Percentiles rank a stretch among this genome's conserved stretches.
Conservation (phyloP, 2,113 vertebrate genomes). For the Pionites leucogaster region DNA sequence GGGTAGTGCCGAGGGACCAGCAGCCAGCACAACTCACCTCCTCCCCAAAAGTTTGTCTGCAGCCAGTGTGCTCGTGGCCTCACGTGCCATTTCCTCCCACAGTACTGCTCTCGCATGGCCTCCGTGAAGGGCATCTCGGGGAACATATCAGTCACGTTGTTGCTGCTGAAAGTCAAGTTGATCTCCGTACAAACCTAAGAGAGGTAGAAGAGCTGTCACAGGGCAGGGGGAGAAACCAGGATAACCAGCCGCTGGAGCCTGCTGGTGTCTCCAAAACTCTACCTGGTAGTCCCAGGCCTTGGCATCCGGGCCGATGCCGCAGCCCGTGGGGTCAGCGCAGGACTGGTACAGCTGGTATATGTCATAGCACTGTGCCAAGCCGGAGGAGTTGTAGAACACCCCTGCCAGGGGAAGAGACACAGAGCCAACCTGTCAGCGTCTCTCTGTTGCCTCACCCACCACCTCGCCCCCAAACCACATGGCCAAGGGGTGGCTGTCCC, state of each 20-base stretch:
- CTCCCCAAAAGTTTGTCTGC: slow-evolving; percentile 82
- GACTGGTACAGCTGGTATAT: slow-evolving; percentile 80
- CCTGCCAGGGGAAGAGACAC: slow-evolving; percentile 63
- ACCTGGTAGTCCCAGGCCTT: slow-evolving; percentile 97
- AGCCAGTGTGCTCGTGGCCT: slow-evolving; percentile 82
- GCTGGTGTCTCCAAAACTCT: neutral
- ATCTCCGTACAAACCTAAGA: slow-evolving; percentile 91
- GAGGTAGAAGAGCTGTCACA: neutral
- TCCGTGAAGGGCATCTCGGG: slow-evolving; percentile 83
- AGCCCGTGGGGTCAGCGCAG: slow-evolving; percentile 92
- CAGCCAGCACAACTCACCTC: slow-evolving; percentile 67
- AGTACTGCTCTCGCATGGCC: slow-evolving; percentile 77
- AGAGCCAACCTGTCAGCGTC: neutral
- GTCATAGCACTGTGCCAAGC: slow-evolving; percentile 76
- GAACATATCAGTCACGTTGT: slow-evolving; percentile 90
- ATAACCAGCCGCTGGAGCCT: neutral
- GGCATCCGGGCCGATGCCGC: slow-evolving; percentile 79
- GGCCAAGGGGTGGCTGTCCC: neutral
- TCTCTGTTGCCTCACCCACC: neutral
- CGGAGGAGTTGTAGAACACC: slow-evolving; percentile 88
- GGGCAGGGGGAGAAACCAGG: too few relatives aligned
- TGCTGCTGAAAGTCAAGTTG: slow-evolving; percentile 86
- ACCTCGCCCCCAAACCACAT: rapidly evolving
- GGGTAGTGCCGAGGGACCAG: neutral
- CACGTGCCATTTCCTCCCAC: slow-evolving; percentile 82